Base-by-base conservation (phyloP, 2,113 vertebrate genomes). In the Alosa alosa region DNA sequence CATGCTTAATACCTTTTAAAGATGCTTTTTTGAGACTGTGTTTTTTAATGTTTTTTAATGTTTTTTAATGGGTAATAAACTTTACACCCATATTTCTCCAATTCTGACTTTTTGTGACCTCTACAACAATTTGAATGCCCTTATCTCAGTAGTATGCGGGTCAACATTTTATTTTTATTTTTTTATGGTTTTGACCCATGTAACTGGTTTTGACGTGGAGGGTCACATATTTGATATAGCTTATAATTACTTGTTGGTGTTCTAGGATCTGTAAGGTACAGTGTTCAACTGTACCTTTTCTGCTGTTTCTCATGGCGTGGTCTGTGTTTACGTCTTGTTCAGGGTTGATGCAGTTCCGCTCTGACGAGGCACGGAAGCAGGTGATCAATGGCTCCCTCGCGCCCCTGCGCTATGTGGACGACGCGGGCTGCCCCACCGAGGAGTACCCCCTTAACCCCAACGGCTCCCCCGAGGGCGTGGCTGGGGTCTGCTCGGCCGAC, bases 391-490 rank as follows among this genome's bases (percentile, higher is more conserved):
- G 22, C 3, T 91, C 92, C 31, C 90, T 98, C 46, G 95, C 95
- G 1, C 96, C 97, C 0, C 60, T 99, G 18, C 95, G 95, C 83
- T 99, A 97, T 87, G 95, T 95, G 3, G 96, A 99, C 3, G 97
- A 98, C 82, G 90, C 84, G 0, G 96, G 97, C n/a, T 57, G 44
- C 1, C 96, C 97, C 45, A 97, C 97, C 0, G 93, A 96, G 83
- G 91, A 92, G 64, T 99, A 98, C 88, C 97, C 97, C 17, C 87
- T 96, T 88, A 99, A 98, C 88, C 97, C 97, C 0, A 99, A 97
- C 0, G 97, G 97, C 20, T 98, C 97, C 1, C 95, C 95, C 0
- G 89, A 90, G 25, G 97, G 96, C 0, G 86, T 96, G 0, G 97
- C 97, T 0, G 97, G 96, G 0, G 87, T 98, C 64, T 96, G 96